Percentiles rank a stretch among this genome's conserved stretches.
These are phyloP conservation scores for Tachyglossus aculeatus DNA, from an alignment of 2,797 vertebrate genomes.

Conservation along the genomic window DNA sequence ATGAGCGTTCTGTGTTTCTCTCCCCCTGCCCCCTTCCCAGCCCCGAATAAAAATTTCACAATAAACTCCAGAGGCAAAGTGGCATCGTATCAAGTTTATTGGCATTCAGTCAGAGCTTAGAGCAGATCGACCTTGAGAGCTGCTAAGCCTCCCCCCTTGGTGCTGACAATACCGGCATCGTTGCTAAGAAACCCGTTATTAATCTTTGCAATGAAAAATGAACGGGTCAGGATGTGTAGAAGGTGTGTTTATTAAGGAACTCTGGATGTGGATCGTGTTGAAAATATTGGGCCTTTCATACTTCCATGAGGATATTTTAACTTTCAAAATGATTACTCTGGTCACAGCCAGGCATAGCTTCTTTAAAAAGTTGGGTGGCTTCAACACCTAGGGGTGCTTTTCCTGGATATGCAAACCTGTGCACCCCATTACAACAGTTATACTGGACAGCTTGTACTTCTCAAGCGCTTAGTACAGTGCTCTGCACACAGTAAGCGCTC, in stretches of 20 bases:
- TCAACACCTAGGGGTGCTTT: no score
- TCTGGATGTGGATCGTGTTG: slow-evolving; percentile 50
- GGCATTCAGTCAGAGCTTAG: slow-evolving; percentile 57
- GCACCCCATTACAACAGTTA: no score
- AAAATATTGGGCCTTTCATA: slow-evolving; percentile 40
- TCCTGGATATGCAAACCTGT: no score
- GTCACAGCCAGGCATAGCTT: no score
- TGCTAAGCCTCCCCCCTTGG: slow-evolving; percentile 65
- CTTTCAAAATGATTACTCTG: no score
- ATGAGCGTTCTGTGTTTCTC: slow-evolving; percentile 1
- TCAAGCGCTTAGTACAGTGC: no score
- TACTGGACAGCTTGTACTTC: no score
- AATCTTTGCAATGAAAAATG: slow-evolving; percentile 68
- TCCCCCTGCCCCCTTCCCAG: background rate
- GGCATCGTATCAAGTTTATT: slow-evolving; percentile 55
- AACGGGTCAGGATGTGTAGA: slow-evolving; percentile 62
- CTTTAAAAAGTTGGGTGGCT: no score
- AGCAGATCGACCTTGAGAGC: slow-evolving; percentile 65
- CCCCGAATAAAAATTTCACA: slow-evolving; percentile 50
- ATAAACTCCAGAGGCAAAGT: slow-evolving; percentile 60
- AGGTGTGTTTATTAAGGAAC: slow-evolving; percentile 56
- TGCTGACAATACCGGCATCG: slow-evolving; percentile 59
- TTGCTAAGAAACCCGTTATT: slow-evolving; percentile 76
- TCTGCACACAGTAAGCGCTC: no score
- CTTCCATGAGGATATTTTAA: no score